A percentile compares a stretch with the other conserved stretches of the same genome.
phyloP scores from a whole-genome alignment of 1,140 invertebrate genomes.

The Bilobella aurantiaca region DNA sequence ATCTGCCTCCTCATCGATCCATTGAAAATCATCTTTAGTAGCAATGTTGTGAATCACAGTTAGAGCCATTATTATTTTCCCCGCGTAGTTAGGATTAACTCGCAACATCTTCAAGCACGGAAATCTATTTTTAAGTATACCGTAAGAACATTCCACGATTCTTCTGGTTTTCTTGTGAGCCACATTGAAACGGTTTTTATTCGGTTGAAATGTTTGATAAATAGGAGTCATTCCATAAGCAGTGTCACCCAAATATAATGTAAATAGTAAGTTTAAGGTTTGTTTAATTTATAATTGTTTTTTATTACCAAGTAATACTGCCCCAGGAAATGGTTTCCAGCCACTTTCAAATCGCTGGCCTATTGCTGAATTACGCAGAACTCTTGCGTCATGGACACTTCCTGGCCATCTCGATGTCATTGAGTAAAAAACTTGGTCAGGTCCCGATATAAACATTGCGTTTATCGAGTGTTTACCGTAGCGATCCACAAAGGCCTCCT shows the following conservation, averaged over 20 bases:
- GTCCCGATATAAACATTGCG: conserved; percentile 33
- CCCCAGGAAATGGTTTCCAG: conserved; percentile 22
- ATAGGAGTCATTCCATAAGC: conserved; percentile 33
- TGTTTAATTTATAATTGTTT: neutral
- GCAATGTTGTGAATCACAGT: too few species aligned
- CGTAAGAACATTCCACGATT: conserved; percentile 30
- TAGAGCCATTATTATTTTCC: conserved; percentile 12
- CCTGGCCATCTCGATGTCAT: conserved; percentile 34
- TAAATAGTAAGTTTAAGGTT: neutral
- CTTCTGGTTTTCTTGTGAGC: conserved; percentile 32
- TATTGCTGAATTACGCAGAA: conserved; percentile 32
- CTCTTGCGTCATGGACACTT: conserved; percentile 33
- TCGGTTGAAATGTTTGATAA: conserved; percentile 7
- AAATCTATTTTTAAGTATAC: conserved; percentile 35
- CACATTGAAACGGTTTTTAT: conserved; percentile 5
- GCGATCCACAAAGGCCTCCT: conserved; percentile 34
- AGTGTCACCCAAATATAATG: conserved; percentile 17
- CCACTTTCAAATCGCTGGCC: conserved; percentile 13
- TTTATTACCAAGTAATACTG: conserved; percentile 19
- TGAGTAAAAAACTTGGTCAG: conserved; percentile 33
- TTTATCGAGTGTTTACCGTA: conserved; percentile 36
- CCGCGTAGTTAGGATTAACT: conserved; percentile 18
- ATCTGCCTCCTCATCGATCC: too few species aligned
- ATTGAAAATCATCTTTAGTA: too few species aligned
- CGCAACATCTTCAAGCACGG: conserved; percentile 32